Conservation (phyloP, 2,888 invertebrate species). For the Eucriotettix oculatus region DNA sequence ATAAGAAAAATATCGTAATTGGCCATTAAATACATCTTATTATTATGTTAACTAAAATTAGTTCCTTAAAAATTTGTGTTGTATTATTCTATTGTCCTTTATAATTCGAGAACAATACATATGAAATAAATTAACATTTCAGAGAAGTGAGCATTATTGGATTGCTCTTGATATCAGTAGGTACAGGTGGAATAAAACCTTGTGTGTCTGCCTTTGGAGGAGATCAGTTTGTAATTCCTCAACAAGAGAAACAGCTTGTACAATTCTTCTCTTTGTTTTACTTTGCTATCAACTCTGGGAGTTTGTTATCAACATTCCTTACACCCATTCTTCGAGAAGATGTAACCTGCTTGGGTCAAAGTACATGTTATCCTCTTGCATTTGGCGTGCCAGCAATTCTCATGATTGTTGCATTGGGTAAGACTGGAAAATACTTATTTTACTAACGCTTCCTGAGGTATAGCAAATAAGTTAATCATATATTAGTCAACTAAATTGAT, state of each 20-base stretch:
- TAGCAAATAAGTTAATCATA: too few species aligned
- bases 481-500: too few species aligned
- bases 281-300: conserved; percentile 81
- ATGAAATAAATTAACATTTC: conserved; percentile 15
- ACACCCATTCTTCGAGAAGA: conserved; percentile 75
- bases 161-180: conserved; percentile 61
- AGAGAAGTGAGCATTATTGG: conserved; percentile 50
- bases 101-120: too few species aligned
- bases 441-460: not conserved
- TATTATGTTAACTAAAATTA: too few species aligned
- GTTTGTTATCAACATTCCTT: conserved; percentile 70
- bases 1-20: too few species aligned
- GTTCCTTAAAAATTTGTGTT: too few species aligned
- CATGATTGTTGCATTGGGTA: conserved; percentile 68
- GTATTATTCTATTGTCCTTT: too few species aligned
- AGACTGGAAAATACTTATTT: conserved; percentile 19
- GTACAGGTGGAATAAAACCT: conserved; percentile 91
- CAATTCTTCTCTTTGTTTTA: conserved; percentile 90
- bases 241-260: conserved; percentile 60
- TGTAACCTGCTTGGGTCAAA: conserved; percentile 57
- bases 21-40: too few species aligned
- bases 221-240: conserved; percentile 73
- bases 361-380: conserved; percentile 66
- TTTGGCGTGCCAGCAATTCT: conserved; percentile 79
- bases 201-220: conserved; percentile 93